A percentile compares a stretch with the other conserved stretches of the same genome.
These are phyloP conservation scores for Arrhopalites spinosus DNA, from an alignment of 2,888 invertebrate species.

Conservation along the genomic window DNA sequence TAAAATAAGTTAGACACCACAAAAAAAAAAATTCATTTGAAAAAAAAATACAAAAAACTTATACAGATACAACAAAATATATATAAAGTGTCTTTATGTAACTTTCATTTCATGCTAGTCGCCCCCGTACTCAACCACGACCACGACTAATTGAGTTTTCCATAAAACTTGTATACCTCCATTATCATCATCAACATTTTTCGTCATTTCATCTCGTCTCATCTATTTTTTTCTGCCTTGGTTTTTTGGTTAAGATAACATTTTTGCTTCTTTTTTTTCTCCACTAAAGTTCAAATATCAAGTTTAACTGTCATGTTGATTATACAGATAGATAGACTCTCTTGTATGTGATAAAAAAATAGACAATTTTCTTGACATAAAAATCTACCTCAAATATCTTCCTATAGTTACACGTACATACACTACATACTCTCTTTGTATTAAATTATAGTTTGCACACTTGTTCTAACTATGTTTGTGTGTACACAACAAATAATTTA, in stretches of 20 bases:
- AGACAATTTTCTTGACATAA: slow-evolving; percentile 8
- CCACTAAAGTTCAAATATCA: slow-evolving; percentile 17
- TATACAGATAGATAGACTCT: too few species aligned
- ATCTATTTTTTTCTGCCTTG: not conserved
- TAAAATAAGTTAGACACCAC: not conserved
- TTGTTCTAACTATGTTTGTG: too few species aligned
- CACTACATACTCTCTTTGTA: slow-evolving; percentile 1
- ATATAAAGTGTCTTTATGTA: not conserved
- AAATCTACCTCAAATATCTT: slow-evolving; percentile 9
- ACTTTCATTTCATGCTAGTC: slow-evolving; percentile 32
- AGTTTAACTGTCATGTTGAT: slow-evolving; percentile 15
- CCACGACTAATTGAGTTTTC: slow-evolving; percentile 36
- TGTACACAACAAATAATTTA: too few species aligned
- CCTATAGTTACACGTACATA: not conserved
- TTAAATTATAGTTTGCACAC: too few species aligned
- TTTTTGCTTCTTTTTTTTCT: slow-evolving; percentile 10
- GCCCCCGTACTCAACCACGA: slow-evolving; percentile 34
- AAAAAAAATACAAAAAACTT: not conserved
- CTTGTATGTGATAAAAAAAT: too few species aligned
- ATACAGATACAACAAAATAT: not conserved
- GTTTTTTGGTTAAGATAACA: not conserved
- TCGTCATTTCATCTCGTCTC: not conserved
- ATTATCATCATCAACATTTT: slow-evolving; percentile 23
- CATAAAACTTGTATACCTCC: slow-evolving; percentile 29
- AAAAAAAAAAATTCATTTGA: not conserved